Conservation (phyloP, 2,888 invertebrate genomes). For the Diarsia dahlii region DNA sequence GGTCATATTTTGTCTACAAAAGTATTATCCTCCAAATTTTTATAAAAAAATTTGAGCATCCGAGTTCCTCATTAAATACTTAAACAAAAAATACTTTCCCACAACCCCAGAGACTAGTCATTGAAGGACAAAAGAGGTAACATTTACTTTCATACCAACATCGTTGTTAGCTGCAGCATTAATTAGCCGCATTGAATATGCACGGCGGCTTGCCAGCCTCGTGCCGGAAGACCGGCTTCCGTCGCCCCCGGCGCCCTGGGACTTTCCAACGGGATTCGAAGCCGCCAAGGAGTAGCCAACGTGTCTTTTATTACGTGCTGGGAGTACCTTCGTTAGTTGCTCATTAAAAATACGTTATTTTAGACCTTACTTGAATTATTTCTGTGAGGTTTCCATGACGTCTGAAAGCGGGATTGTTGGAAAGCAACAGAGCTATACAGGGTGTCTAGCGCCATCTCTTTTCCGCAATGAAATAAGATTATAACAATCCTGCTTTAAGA, state of each 20-base stretch:
- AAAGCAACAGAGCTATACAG: too few species aligned
- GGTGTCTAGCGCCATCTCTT: too few species aligned
- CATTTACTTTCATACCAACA: slow-evolving; percentile 61
- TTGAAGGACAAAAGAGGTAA: slow-evolving; percentile 45
- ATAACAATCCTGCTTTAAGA: too few species aligned
- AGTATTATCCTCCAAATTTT: too few species aligned
- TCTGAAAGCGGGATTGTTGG: too few species aligned
- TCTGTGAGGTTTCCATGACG: too few species aligned
- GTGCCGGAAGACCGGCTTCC: slow-evolving; percentile 84
- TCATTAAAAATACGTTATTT: background rate
- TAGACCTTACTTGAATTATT: background rate
- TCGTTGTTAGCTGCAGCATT: slow-evolving; percentile 67
- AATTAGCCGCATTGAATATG: slow-evolving; percentile 82
- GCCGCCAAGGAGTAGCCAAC: slow-evolving; percentile 52
- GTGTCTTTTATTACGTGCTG: slow-evolving; percentile 42
- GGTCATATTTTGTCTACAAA: too few species aligned
- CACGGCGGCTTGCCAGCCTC: slow-evolving; percentile 72
- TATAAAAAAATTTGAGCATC: background rate
- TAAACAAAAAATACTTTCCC: slow-evolving; percentile 29
- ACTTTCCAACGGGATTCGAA: slow-evolving; percentile 73
- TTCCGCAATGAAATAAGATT: too few species aligned
- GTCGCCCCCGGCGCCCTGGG: slow-evolving; percentile 71
- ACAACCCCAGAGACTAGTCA: slow-evolving; percentile 12
- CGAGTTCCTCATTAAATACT: background rate
- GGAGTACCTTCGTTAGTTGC: slow-evolving; percentile 14